Evolutionary conservation across 2,113 vertebrate species (phyloP).

Genomic region (Menura novaehollandiae): DNA sequence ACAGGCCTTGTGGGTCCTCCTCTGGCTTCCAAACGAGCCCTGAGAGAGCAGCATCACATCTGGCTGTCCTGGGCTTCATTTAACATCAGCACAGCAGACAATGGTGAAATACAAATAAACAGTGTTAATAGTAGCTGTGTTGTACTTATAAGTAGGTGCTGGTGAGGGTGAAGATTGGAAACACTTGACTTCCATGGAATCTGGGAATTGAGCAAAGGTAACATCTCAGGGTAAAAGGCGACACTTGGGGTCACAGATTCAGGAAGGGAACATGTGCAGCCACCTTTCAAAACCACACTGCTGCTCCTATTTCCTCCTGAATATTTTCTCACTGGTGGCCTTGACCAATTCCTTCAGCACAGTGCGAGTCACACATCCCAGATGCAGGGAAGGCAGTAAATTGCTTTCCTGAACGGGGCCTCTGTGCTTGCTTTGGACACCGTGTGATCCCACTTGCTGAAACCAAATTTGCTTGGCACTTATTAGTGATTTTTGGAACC

Average conservation of each 20-base stretch:
- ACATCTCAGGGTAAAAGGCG: not conserved
- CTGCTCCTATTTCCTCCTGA: not conserved
- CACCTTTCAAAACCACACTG: not conserved
- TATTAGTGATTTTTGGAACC: slow-evolving; percentile 4
- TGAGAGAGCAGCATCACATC: not conserved
- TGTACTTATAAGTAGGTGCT: not conserved
- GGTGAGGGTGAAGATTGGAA: not conserved
- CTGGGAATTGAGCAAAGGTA: not conserved
- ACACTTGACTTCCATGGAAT: not conserved
- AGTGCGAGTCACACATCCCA: not conserved
- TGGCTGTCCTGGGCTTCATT: not conserved
- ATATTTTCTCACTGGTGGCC: not conserved
- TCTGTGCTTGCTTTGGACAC: not conserved
- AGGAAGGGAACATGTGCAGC: not conserved
- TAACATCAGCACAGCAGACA: not conserved
- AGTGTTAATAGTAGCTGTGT: not conserved
- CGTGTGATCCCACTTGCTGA: not conserved
- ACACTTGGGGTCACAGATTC: not conserved
- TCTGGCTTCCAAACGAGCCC: not conserved
- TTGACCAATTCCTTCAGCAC: not conserved
- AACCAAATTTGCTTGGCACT: slow-evolving; percentile 19
- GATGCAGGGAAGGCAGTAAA: not conserved
- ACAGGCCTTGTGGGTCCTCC: not conserved
- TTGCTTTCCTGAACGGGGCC: not conserved
- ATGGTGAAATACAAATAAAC: not conserved